These are phyloP conservation scores for Andrena bucephala DNA, from an alignment of 2,888 invertebrate genomes.

Conservation along the genomic window DNA sequence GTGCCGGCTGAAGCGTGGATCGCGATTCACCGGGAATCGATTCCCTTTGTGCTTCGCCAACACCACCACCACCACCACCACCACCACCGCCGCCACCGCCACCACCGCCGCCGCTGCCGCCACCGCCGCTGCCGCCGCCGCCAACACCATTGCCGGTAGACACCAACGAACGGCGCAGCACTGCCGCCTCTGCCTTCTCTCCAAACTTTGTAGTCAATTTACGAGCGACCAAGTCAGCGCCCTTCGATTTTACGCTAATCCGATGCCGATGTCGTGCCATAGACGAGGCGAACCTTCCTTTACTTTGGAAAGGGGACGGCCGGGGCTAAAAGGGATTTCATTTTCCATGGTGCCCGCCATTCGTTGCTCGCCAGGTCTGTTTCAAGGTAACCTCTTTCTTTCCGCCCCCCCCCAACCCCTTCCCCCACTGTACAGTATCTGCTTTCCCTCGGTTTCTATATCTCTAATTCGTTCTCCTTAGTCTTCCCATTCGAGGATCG, in stretches of 20 bases:
- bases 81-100: slow-evolving; percentile 37
- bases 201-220: slow-evolving; percentile 82
- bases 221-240: slow-evolving; percentile 81
- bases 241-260: slow-evolving; percentile 82
- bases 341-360: slow-evolving; percentile 64
- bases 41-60: slow-evolving; percentile 76
- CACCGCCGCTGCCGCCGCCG: slow-evolving; percentile 27
- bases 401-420: slow-evolving; percentile 19
- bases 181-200: slow-evolving; percentile 63
- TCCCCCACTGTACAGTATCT: slow-evolving; percentile 1
- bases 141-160: slow-evolving; percentile 35
- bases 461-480: slow-evolving; percentile 26
- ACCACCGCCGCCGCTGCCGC: slow-evolving; percentile 24
- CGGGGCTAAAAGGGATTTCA: slow-evolving; percentile 71
- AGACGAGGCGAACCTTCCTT: slow-evolving; percentile 70
- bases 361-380: slow-evolving; percentile 61
- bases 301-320: slow-evolving; percentile 45
- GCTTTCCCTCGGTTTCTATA: slow-evolving; percentile 18
- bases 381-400: slow-evolving; percentile 64
- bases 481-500: slow-evolving; percentile 18
- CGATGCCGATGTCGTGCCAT: slow-evolving; percentile 76
- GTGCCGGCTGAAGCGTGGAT: slow-evolving; percentile 64
- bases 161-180: slow-evolving; percentile 31
- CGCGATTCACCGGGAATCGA: slow-evolving; percentile 78
- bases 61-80: slow-evolving; percentile 54